Evolutionary conservation across 1,140 invertebrate genomes (phyloP).

Genomic region (Pseudachorutes palmiensis): DNA sequence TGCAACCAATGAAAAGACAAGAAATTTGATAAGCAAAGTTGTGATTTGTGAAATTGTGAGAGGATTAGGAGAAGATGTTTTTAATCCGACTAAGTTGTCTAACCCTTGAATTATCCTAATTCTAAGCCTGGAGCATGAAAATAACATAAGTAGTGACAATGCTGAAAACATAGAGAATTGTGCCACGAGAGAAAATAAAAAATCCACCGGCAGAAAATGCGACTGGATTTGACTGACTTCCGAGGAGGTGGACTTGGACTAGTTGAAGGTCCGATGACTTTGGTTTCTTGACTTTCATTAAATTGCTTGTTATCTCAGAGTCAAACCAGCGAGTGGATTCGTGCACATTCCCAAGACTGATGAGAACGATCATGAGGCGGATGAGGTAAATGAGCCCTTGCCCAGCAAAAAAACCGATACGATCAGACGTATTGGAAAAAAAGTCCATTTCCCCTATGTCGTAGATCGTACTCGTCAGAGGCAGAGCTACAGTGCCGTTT

Average conservation of each 20-base stretch:
- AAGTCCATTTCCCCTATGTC: not conserved
- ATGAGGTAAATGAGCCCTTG: constrained; percentile 16
- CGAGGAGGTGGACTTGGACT: constrained; percentile 14
- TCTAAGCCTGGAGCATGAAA: constrained; percentile 32
- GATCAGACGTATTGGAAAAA: constrained; percentile 5
- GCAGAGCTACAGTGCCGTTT: not conserved
- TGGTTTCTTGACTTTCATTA: constrained; percentile 16
- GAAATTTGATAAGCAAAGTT: too few species aligned
- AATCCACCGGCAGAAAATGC: constrained; percentile 25
- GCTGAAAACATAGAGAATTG: constrained; percentile 28
- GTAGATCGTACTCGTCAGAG: not conserved
- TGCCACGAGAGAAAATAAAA: constrained; percentile 25
- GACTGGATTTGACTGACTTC: constrained; percentile 5
- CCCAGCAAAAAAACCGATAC: constrained; percentile 7
- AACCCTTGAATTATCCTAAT: too few species aligned
- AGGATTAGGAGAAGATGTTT: too few species aligned
- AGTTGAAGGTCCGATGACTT: constrained; percentile 4
- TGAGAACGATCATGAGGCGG: constrained; percentile 28
- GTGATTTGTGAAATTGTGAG: too few species aligned
- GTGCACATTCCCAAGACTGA: constrained; percentile 30
- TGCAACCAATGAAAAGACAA: too few species aligned
- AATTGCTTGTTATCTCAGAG: not conserved
- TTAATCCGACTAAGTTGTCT: too few species aligned
- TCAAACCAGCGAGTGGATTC: constrained; percentile 24
- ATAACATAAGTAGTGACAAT: constrained; percentile 34